Evolutionary conservation across 2,797 vertebrate species (phyloP).

Genomic region (Acanthurus lineatus): DNA sequence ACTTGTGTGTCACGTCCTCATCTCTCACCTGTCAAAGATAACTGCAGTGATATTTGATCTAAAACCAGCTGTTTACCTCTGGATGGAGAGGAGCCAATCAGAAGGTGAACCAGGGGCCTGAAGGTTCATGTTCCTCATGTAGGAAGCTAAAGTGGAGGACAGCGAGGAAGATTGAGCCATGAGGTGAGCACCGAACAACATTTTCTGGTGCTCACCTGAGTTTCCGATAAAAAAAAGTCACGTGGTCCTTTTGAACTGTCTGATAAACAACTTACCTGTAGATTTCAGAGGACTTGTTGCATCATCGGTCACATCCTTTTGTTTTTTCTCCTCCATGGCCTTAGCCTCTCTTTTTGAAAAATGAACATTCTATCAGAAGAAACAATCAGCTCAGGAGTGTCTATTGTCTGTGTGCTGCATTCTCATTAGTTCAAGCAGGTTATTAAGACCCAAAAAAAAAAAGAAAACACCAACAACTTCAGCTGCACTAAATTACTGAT

Average conservation of each 20-base stretch:
- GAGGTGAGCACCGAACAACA: too few species aligned
- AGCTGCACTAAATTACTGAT: slow-evolving; percentile 47
- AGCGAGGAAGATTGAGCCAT: too few species aligned
- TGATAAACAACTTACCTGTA: neutral
- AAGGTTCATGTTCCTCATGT: too few species aligned
- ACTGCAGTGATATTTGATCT: too few species aligned
- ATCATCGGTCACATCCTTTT: slow-evolving; percentile 21
- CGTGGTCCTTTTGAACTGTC: neutral
- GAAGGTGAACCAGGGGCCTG: too few species aligned
- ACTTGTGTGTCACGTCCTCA: too few species aligned
- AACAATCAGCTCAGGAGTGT: slow-evolving; percentile 22
- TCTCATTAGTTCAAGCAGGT: slow-evolving; percentile 44
- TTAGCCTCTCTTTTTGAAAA: slow-evolving; percentile 13
- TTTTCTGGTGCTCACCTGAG: too few species aligned
- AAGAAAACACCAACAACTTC: slow-evolving; percentile 9
- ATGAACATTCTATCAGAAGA: slow-evolving; percentile 26
- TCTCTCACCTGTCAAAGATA: too few species aligned
- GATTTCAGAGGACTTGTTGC: slow-evolving; percentile 1
- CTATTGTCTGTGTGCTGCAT: slow-evolving; percentile 39
- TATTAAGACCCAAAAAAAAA: slow-evolving; percentile 28
- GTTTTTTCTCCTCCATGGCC: neutral
- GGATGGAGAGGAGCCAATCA: too few species aligned
- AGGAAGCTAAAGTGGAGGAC: too few species aligned
- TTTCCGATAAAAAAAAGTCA: too few species aligned
- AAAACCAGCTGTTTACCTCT: too few species aligned